A percentile compares a stretch with the other conserved stretches of the same genome.
These are phyloP conservation scores for Rousettus madagascariensis DNA, from an alignment of 2,797 vertebrate species.

Conservation along the genomic window DNA sequence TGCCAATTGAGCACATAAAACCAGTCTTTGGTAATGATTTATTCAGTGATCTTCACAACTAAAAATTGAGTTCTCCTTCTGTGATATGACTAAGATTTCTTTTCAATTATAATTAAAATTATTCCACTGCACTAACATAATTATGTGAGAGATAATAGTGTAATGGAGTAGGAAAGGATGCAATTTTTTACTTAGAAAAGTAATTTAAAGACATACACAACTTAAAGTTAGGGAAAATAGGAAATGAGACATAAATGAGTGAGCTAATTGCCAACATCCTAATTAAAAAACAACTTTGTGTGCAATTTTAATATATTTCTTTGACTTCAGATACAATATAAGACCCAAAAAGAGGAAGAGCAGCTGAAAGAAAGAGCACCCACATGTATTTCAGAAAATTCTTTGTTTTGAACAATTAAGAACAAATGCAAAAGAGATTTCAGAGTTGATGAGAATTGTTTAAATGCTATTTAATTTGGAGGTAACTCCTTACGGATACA, in stretches of 20 bases:
- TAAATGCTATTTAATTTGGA: constrained; percentile 68
- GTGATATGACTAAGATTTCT: constrained; percentile 39
- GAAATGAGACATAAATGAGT: constrained; percentile 66
- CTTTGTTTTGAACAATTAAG: constrained; percentile 42
- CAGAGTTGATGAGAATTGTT: constrained; percentile 46
- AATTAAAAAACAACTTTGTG: constrained; percentile 67
- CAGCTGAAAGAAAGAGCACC: constrained; percentile 29
- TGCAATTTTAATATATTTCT: constrained; percentile 59
- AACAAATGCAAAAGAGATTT: constrained; percentile 50
- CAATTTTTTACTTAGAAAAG: constrained; percentile 44
- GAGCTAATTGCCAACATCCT: constrained; percentile 60
- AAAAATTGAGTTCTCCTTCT: constrained; percentile 33
- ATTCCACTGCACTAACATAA: constrained; percentile 42
- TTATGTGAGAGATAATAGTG: constrained; percentile 24
- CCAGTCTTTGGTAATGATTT: background rate
- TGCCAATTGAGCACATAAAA: background rate
- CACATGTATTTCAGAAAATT: constrained; percentile 18
- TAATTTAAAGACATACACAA: constrained; percentile 57
- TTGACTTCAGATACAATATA: constrained; percentile 56
- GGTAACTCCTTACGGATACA: background rate
- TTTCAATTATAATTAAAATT: constrained; percentile 58
- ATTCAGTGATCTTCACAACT: background rate
- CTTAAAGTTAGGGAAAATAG: constrained; percentile 40
- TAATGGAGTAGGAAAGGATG: background rate
- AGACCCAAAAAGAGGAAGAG: background rate